Percentiles rank a stretch among this genome's conserved stretches.
These are phyloP conservation scores for Fregetta grallaria DNA, from an alignment of 2,113 vertebrate species.

Conservation along the genomic window DNA sequence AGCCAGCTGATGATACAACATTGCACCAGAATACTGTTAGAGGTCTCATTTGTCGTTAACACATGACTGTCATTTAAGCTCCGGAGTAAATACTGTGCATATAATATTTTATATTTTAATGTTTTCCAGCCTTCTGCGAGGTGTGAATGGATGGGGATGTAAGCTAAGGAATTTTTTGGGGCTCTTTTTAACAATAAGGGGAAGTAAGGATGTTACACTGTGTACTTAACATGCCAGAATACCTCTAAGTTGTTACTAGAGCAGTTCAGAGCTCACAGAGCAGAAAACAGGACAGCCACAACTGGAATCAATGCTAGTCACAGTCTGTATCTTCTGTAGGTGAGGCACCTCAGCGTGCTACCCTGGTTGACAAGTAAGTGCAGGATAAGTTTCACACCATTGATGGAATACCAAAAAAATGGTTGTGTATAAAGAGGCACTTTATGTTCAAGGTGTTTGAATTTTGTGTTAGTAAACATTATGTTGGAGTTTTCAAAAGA, in stretches of 20 bases:
- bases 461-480: not conserved
- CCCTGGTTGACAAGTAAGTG: not conserved
- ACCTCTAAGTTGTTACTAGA: not conserved
- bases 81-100: not conserved
- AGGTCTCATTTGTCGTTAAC: not conserved
- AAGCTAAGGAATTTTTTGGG: not conserved
- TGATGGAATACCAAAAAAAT: not conserved
- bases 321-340: not conserved
- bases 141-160: not conserved
- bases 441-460: not conserved
- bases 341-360: not conserved
- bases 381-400: not conserved
- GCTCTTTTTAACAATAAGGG: not conserved
- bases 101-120: not conserved
- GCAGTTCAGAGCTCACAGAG: not conserved
- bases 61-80: not conserved
- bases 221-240: not conserved
- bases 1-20: not conserved
- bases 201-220: not conserved
- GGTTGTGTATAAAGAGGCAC: not conserved
- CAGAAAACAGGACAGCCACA: not conserved
- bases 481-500: not conserved
- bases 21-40: not conserved
- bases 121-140: not conserved
- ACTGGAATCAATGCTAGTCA: not conserved